Conservation (phyloP, 2,113 vertebrate genomes). For the Dipodomys ordii region DNA sequence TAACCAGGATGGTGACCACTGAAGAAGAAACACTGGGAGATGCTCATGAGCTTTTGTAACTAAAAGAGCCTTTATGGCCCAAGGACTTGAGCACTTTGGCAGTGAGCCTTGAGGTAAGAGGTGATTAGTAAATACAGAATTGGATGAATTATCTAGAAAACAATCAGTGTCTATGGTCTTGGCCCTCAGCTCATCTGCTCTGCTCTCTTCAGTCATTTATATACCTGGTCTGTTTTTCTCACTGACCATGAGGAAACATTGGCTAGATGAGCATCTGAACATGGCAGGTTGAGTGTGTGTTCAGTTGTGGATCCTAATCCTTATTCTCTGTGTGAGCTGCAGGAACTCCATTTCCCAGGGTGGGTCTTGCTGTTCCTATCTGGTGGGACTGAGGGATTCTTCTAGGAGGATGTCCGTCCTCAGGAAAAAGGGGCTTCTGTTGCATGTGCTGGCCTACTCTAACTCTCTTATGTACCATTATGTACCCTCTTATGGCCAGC, state of each 20-base stretch:
- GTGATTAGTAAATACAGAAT: neutral
- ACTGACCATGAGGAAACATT: neutral
- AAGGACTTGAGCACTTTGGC: neutral
- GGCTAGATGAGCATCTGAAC: neutral
- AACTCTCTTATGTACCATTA: neutral
- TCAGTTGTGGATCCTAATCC: neutral
- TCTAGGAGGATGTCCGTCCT: neutral
- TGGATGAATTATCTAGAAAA: neutral
- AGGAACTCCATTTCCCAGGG: neutral
- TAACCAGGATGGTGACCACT: neutral
- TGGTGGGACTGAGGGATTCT: neutral
- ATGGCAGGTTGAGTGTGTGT: no score
- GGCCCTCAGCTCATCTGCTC: neutral
- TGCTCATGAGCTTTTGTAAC: neutral
- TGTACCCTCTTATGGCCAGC: no score
- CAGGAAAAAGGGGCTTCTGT: neutral
- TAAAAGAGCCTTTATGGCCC: neutral
- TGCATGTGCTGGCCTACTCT: neutral
- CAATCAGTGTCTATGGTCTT: neutral
- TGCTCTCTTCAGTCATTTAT: neutral
- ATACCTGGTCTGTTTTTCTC: neutral
- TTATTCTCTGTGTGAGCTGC: neutral
- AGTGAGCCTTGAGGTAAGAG: neutral
- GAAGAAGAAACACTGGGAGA: neutral
- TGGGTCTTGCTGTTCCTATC: neutral